phyloP scores from a whole-genome alignment of 2,888 invertebrate species.

The Scaeva pyrastri region DNA sequence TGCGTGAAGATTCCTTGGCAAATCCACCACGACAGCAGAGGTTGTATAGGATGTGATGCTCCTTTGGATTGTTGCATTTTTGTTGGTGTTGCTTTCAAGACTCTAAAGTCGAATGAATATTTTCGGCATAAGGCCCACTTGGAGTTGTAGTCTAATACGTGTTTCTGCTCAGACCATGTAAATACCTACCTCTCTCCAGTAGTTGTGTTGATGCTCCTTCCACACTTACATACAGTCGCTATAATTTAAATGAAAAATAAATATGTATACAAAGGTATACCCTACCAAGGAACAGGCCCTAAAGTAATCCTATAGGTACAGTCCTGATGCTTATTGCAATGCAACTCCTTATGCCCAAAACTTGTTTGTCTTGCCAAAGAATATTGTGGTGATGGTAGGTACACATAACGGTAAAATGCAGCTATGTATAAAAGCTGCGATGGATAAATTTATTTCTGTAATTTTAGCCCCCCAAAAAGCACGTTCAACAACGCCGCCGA shows the following conservation, averaged over 20 bases:
- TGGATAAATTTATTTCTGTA: conserved; percentile 43
- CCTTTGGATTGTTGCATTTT: conserved; percentile 16
- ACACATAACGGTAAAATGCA: conserved; percentile 40
- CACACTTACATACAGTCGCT: conserved; percentile 58
- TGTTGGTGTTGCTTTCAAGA: background rate
- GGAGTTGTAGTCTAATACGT: conserved; percentile 22
- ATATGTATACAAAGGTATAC: background rate
- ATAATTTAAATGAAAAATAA: conserved; percentile 66
- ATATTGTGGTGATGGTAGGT: background rate
- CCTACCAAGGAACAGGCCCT: background rate
- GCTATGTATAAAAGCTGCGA: conserved; percentile 27
- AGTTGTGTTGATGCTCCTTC: background rate
- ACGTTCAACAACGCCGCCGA: too few relatives aligned
- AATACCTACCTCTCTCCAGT: background rate
- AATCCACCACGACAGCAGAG: too few relatives aligned
- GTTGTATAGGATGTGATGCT: background rate
- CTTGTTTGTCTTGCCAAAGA: conserved; percentile 43
- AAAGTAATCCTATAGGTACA: background rate
- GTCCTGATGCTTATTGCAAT: conserved; percentile 3
- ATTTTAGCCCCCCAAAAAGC: conserved; percentile 39
- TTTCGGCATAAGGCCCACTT: conserved; percentile 3
- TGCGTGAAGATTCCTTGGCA: conserved; percentile 2
- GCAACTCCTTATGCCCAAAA: background rate
- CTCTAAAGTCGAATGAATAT: background rate
- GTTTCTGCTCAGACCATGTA: conserved; percentile 47